Base-by-base conservation (phyloP, 2,888 invertebrate species). In the Cantharis nigra region DNA sequence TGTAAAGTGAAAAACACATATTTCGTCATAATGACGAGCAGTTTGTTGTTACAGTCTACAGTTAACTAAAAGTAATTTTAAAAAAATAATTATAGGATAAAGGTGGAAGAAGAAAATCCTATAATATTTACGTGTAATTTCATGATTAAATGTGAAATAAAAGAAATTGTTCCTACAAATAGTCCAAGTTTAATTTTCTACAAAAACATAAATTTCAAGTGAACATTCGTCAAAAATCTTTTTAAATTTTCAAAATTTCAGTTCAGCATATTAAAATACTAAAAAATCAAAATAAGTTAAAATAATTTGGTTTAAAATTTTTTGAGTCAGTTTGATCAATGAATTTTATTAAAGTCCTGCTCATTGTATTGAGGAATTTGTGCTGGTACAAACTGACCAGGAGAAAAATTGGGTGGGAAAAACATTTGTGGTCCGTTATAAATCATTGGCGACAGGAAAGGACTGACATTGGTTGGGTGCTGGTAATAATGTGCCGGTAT, bases 331-430 rank as follows among this genome's bases (percentile, higher is more conserved):
- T 33, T 33, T n/a, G n/a, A 5, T 33, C 33, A 33, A 33, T 33
- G n/a, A 2, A 13, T n/a, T 49, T n/a, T n/a, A 49, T 49, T 49
- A 13, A 49, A 49, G 9, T 49, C n/a, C n/a, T 49, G n/a, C n/a
- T 1, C 49, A n/a, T 5, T 49, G 49, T 49, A 49, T 49, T 7
- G 3, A 0, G 9, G n/a, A 49, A n/a, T n/a, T 49, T 49, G 49
- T n/a, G 49, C 2, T 49, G 49, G n/a, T 49, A 7, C 5, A 49
- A 70, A 73, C 11, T 80, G 76, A 23, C 26, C 76, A 0, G 83
- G 81, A 7, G 82, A 78, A 76, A 85, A 85, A 63, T 83, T 82
- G 0, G 82, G 80, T 9, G 86, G 84, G 62, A 83, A 83, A 71
- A 83, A 83, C 3, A 80, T 69, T 69, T 81, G 81, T 11, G 80